A percentile compares a stretch with the other conserved stretches of the same genome.
phyloP scores from a whole-genome alignment of 1,140 invertebrate species.

The Pseudomyrmex cubaensis region DNA sequence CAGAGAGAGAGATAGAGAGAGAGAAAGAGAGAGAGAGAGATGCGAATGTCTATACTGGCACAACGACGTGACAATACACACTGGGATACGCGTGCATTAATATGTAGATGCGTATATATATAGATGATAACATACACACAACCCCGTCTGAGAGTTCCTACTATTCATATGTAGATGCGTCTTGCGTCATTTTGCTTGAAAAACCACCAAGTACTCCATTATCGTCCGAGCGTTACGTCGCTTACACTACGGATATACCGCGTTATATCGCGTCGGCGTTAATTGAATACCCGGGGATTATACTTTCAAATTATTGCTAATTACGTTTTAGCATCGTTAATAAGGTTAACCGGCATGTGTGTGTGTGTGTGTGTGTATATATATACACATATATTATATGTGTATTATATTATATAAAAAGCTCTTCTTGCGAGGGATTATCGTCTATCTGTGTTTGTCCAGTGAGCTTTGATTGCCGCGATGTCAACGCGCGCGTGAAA shows the following conservation, averaged over 20 bases:
- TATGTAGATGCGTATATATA: constrained; percentile 59
- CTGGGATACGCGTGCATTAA: constrained; percentile 65
- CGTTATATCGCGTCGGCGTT: constrained; percentile 39
- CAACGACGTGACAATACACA: constrained; percentile 63
- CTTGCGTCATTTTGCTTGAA: constrained; percentile 32
- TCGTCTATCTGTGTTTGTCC: constrained; percentile 50
- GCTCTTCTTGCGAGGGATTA: constrained; percentile 17
- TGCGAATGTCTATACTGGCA: constrained; percentile 56
- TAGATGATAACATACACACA: background rate
- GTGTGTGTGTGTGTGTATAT: too few relatives aligned
- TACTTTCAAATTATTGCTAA: constrained; percentile 60
- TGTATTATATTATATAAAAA: constrained; percentile 10
- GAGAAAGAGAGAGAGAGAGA: too few relatives aligned
- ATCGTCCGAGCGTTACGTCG: constrained; percentile 40
- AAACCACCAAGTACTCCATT: constrained; percentile 53
- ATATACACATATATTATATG: too few relatives aligned
- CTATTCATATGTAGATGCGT: constrained; percentile 67
- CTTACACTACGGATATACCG: background rate
- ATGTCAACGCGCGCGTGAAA: background rate
- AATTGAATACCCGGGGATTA: constrained; percentile 48
- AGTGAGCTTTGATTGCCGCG: constrained; percentile 17
- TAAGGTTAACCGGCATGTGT: constrained; percentile 7
- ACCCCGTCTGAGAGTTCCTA: constrained; percentile 35
- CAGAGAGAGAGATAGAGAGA: background rate
- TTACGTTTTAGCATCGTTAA: constrained; percentile 50